A percentile compares a stretch with the other conserved stretches of the same genome.
These are phyloP conservation scores for Anguilla pacifica DNA, from an alignment of 2,797 vertebrate species.

Conservation along the genomic window DNA sequence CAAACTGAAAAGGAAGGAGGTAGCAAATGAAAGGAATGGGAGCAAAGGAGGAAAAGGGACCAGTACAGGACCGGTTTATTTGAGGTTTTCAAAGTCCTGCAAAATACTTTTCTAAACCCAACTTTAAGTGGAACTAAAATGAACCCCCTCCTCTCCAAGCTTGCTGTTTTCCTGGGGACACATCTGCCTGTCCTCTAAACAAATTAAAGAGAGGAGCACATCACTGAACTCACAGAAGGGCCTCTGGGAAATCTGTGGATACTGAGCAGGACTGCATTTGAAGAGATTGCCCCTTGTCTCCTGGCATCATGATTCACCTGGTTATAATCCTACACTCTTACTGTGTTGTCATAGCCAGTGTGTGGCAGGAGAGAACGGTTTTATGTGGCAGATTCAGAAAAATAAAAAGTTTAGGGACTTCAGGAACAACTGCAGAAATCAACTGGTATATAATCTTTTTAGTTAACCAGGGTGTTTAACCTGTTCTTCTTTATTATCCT, in stretches of 20 bases:
- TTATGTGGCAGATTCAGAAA: background rate
- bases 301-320: constrained; percentile 51
- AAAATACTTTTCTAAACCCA: constrained; percentile 38
- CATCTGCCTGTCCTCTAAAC: constrained; percentile 30
- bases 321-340: constrained; percentile 20
- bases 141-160: background rate
- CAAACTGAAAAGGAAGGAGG: background rate
- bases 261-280: constrained; percentile 43
- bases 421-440: background rate
- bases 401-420: background rate
- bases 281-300: constrained; percentile 51
- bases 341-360: constrained; percentile 8
- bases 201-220: constrained; percentile 35
- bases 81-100: constrained; percentile 37
- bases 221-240: constrained; percentile 7
- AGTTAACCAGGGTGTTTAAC: too few relatives aligned
- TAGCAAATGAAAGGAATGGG: background rate
- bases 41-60: constrained; percentile 25
- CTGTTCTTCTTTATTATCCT: constrained; percentile 25
- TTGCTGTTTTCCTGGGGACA: constrained; percentile 31
- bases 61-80: constrained; percentile 29
- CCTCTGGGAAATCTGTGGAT: constrained; percentile 26
- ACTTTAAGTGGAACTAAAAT: constrained; percentile 16
- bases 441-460: background rate
- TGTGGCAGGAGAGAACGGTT: background rate